Evolutionary conservation across 2,113 vertebrate species (phyloP).

Genomic region (Dinomys branickii): DNA sequence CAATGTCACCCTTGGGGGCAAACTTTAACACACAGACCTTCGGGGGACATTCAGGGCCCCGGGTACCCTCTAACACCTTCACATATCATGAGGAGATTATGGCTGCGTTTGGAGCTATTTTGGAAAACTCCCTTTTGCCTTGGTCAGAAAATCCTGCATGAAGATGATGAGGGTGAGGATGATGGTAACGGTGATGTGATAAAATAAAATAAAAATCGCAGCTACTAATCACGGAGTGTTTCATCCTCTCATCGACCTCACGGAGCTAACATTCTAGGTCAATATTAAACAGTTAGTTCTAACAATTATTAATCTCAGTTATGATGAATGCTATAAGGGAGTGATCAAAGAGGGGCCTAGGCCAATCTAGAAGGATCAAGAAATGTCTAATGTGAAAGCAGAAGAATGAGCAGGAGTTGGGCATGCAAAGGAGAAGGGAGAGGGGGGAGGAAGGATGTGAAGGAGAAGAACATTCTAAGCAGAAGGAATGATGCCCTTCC

Average conservation of each 20-base stretch:
- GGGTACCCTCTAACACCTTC: background rate
- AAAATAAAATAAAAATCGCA: background rate
- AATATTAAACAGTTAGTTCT: background rate
- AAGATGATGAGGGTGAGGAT: background rate
- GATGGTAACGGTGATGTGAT: background rate
- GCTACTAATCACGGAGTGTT: background rate
- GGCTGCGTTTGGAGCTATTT: background rate
- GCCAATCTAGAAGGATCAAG: background rate
- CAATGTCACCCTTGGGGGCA: background rate
- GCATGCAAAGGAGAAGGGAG: background rate
- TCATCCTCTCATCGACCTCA: background rate
- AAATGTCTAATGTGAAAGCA: background rate
- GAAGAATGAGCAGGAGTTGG: background rate
- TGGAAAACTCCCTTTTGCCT: background rate
- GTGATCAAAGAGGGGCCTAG: background rate
- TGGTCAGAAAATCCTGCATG: background rate
- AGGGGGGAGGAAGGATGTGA: background rate
- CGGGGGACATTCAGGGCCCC: background rate
- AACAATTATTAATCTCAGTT: background rate
- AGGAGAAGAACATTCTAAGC: background rate
- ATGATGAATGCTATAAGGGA: background rate
- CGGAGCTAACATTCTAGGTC: background rate
- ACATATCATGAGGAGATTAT: background rate
- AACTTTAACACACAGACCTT: background rate
- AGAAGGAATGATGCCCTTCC: background rate